Percentiles rank a stretch among this genome's conserved stretches.
These are phyloP conservation scores for Bombylius major DNA, from an alignment of 2,888 invertebrate species.

Conservation along the genomic window DNA sequence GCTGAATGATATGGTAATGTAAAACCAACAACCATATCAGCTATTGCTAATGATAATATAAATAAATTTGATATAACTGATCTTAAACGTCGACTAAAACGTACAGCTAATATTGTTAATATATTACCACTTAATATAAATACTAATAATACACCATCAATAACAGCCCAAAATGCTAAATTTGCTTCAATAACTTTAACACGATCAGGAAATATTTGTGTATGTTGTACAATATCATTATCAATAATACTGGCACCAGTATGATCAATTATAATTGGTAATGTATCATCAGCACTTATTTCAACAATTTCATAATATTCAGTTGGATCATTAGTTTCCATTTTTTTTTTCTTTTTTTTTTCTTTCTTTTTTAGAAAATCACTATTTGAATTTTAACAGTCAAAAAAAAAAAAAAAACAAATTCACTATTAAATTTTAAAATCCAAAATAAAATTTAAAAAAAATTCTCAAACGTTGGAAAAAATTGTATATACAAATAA, in stretches of 20 bases:
- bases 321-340: slow-evolving; percentile 7
- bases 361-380: neutral
- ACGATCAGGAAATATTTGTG: slow-evolving; percentile 10
- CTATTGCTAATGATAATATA: slow-evolving; percentile 63
- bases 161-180: slow-evolving; percentile 44
- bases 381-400: neutral
- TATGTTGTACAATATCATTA: slow-evolving; percentile 9
- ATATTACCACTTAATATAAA: slow-evolving; percentile 60
- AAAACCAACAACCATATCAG: slow-evolving; percentile 65
- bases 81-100: slow-evolving; percentile 53
- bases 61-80: slow-evolving; percentile 63
- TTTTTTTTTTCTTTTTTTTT: slow-evolving; percentile 1
- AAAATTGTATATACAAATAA: too few relatives aligned
- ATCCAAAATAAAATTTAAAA: neutral
- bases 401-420: neutral
- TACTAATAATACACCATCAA: slow-evolving; percentile 52
- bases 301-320: slow-evolving; percentile 11
- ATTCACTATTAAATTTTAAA: neutral
- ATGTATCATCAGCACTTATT: slow-evolving; percentile 8
- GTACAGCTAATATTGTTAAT: slow-evolving; percentile 61
- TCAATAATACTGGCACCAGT: slow-evolving; percentile 3
- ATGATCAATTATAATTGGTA: too few relatives aligned
- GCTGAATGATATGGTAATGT: slow-evolving; percentile 66
- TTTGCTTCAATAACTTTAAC: slow-evolving; percentile 7
- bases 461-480: too few relatives aligned